Conservation (phyloP, 2,888 invertebrate species). For the Cylloceria caligata region DNA sequence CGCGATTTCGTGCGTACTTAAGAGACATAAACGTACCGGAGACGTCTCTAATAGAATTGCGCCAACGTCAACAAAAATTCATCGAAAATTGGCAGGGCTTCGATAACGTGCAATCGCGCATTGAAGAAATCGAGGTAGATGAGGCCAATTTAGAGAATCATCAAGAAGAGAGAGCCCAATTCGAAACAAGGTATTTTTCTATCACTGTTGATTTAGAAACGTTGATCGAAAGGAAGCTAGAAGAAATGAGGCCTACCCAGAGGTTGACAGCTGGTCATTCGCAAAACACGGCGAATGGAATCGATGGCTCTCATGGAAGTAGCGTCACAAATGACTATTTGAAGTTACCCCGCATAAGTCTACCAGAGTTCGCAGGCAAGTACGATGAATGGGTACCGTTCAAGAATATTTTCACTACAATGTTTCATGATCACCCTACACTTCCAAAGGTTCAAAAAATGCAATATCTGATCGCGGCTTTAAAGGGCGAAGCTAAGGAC, state of each 20-base stretch:
- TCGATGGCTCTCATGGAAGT: not conserved
- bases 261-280: not conserved
- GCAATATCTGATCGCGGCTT: conserved; percentile 5
- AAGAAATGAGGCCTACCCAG: not conserved
- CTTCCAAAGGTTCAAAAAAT: conserved; percentile 47
- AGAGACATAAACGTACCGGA: not conserved
- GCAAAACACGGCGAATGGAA: no score
- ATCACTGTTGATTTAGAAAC: not conserved
- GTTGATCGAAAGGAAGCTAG: not conserved
- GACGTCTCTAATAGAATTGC: no score
- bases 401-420: conserved; percentile 36
- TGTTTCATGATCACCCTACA: conserved; percentile 42
- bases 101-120: not conserved
- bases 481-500: conserved; percentile 33
- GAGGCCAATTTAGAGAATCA: not conserved
- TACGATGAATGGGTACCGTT: conserved; percentile 60
- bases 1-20: conserved; percentile 3
- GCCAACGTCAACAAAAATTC: no score
- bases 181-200: not conserved
- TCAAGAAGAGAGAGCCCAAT: not conserved
- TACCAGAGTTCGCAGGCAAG: conserved; percentile 44
- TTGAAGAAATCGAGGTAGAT: not conserved
- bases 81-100: not conserved
- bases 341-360: conserved; percentile 35
- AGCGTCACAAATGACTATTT: conserved; percentile 29